phyloP scores from a whole-genome alignment of 2,888 invertebrate species.

The Kryphioiulus occultus region DNA sequence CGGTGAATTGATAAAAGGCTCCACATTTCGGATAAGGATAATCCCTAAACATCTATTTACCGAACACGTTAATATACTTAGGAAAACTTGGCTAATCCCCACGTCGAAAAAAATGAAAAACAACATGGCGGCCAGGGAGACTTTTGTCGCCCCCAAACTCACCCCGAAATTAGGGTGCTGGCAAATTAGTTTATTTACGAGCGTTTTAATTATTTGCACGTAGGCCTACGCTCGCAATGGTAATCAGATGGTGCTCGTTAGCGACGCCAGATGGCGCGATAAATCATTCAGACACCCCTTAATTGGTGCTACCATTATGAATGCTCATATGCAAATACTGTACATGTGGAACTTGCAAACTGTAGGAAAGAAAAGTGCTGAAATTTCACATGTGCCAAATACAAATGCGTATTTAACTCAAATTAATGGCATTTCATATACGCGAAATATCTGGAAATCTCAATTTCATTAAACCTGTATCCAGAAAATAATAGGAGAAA shows the following conservation, averaged over 20 bases:
- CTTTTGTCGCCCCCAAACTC: not conserved
- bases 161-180: not conserved
- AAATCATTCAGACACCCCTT: not conserved
- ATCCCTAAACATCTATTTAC: conserved; percentile 39
- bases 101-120: not conserved
- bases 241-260: not conserved
- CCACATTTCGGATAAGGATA: conserved; percentile 13
- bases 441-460: no score
- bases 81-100: not conserved
- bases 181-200: conserved; percentile 36
- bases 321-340: no score
- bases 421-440: no score
- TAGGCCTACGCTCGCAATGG: not conserved
- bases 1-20: conserved; percentile 27
- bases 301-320: not conserved
- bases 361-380: no score
- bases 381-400: no score
- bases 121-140: not conserved
- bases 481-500: no score
- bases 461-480: no score
- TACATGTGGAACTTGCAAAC: no score
- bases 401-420: no score
- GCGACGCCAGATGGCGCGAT: not conserved
- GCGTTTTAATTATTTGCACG: not conserved
- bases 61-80: conserved; percentile 36